phyloP scores from a whole-genome alignment of 2,113 vertebrate species.

The Platysteira castanea region DNA sequence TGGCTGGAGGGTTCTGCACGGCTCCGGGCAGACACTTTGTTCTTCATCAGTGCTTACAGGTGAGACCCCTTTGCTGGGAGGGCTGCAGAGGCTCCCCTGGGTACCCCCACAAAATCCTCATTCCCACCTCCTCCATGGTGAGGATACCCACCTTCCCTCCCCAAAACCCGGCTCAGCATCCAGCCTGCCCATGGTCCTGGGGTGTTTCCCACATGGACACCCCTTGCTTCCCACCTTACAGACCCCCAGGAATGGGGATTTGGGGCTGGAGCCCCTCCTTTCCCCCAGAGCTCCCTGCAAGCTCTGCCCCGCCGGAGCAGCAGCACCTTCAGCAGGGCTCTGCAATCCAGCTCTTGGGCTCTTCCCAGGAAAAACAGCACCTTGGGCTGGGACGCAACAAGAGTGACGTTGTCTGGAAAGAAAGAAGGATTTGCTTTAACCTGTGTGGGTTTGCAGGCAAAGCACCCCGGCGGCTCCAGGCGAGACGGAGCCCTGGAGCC shows the following conservation, averaged over 20 bases:
- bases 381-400: not conserved
- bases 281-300: fast-evolving
- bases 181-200: fast-evolving
- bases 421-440: constrained; percentile 24
- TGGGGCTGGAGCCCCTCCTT: fast-evolving
- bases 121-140: not conserved
- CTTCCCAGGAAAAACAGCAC: constrained; percentile 40
- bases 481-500: constrained; percentile 16
- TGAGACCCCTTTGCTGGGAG: not conserved
- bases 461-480: not conserved
- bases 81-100: not conserved
- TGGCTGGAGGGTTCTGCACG: fast-evolving
- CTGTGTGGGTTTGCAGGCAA: not conserved
- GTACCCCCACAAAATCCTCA: not conserved
- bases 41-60: fast-evolving
- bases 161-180: not conserved
- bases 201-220: fast-evolving
- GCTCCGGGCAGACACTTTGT: fast-evolving
- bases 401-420: not conserved
- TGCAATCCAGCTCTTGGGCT: not conserved
- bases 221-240: not conserved
- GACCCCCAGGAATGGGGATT: not conserved
- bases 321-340: not conserved
- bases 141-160: not conserved
- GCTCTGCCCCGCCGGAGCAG: fast-evolving